These are phyloP conservation scores for Melanotaenia nigrans DNA, from an alignment of 2,797 vertebrate species.

Conservation along the genomic window DNA sequence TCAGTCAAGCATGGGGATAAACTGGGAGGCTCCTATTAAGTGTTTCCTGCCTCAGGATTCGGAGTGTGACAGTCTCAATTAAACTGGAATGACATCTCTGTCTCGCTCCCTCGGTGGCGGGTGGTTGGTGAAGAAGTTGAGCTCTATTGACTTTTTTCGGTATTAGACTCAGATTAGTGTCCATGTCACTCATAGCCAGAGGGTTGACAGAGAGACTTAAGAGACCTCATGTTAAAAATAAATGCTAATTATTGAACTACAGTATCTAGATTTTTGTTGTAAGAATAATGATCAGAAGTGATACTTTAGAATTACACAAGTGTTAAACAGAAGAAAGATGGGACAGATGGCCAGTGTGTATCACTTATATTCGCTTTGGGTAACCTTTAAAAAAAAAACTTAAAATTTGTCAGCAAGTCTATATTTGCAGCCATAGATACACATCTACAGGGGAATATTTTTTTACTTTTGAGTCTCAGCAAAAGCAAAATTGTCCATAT, in stretches of 20 bases:
- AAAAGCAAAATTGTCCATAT: neutral
- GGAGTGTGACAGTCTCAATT: conserved; percentile 63
- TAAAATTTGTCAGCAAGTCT: too few species aligned
- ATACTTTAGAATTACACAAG: too few species aligned
- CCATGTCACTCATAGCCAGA: conserved; percentile 59
- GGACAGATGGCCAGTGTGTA: too few species aligned
- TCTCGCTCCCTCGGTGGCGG: conserved; percentile 7
- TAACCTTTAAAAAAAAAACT: too few species aligned
- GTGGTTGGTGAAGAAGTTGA: conserved; percentile 21
- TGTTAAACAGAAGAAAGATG: too few species aligned
- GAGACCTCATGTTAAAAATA: conserved; percentile 2
- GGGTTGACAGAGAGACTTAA: conserved; percentile 6
- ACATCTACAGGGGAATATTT: neutral
- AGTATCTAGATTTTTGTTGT: neutral
- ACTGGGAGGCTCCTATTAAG: conserved; percentile 53
- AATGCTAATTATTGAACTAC: conserved; percentile 2
- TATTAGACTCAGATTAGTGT: conserved; percentile 56
- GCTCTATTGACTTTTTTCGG: conserved; percentile 55
- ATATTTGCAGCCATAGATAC: neutral
- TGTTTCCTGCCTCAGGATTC: conserved; percentile 56
- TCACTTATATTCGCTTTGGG: too few species aligned
- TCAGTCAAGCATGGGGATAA: conserved; percentile 59
- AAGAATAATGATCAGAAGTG: too few species aligned
- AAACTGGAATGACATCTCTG: conserved; percentile 59
- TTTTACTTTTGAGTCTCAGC: neutral